Percentiles rank a stretch among this genome's conserved stretches.
Evolutionary conservation across 2,113 vertebrate genomes (phyloP).

Genomic region (Nipponia nippon): DNA sequence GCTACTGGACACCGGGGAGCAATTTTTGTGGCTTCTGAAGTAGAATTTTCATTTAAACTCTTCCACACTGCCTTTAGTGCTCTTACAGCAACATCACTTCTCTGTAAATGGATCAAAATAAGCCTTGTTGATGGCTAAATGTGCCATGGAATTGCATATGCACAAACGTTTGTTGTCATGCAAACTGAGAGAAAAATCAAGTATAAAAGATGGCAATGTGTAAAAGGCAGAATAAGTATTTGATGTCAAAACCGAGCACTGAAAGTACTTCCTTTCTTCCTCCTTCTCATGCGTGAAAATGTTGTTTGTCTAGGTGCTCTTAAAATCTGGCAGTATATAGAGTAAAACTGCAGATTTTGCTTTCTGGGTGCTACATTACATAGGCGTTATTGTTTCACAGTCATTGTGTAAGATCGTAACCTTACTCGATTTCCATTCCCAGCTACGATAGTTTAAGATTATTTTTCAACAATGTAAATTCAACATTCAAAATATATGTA

Average conservation of each 20-base stretch:
- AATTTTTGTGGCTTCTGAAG: constrained; percentile 16
- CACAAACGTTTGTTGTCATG: background rate
- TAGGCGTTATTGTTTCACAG: background rate
- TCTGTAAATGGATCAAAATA: constrained; percentile 38
- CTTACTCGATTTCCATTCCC: background rate
- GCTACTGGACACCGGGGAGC: background rate
- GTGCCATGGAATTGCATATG: background rate
- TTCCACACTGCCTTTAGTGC: background rate
- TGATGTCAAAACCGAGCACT: background rate
- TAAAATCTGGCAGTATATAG: background rate
- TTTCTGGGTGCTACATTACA: background rate
- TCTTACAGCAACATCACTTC: background rate
- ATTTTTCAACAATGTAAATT: background rate
- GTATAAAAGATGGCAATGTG: background rate
- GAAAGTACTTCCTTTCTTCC: background rate
- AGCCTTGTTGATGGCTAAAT: background rate
- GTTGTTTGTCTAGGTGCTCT: background rate
- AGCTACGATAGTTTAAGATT: background rate
- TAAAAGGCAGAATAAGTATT: background rate
- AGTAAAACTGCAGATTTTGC: background rate
- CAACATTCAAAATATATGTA: background rate
- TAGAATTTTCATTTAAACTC: constrained; percentile 28
- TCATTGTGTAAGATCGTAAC: background rate
- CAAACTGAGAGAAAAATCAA: background rate
- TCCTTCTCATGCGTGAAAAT: background rate